Evolutionary conservation across 35 echinoderm and acorn worm genomes (phyloP), one percentile per base, ranked within the genome.

Genomic region (Patiria miniata): DNA sequence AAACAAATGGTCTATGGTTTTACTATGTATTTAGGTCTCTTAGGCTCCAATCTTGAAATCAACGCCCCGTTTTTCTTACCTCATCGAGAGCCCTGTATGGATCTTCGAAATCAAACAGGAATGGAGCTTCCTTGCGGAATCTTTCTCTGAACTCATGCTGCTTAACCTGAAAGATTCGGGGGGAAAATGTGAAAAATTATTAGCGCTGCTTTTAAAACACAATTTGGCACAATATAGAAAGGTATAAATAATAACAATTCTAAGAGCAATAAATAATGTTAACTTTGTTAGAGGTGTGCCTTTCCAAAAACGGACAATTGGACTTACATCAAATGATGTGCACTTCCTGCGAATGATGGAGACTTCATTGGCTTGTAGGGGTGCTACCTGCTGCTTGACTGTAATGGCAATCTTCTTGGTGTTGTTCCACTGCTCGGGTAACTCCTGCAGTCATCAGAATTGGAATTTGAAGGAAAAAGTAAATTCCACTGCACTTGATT

Each of bases 381-480:
- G 96, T 21, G 96, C 96, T 8, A 99, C 96, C 52, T 99, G 96
- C 39, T 99, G 96, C 55, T 99, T 99, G 83, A 99, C 93, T 0
- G 92, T 94, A 23, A 99, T 92, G 44, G 96, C 81, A 81, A 92
- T 94, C 69, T 99, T 99, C 90, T 99, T 99, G 69, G 79, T 95
- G 89, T 99, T 99, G 76, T 99, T 99, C 96, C 96, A 99, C 51
- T 99, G 96, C 54, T 99, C 96, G 55, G 96, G 96, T 36, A 99
- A 39, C 78, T 99, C 96, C 93, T 99, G 61, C 52, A 83, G 44
- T 51, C 50, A 8, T 12, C 47, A 84, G 29, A 82, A 57, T 82
- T 19, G 16, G 33, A 26, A 17, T 34, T 21, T 52, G 28, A 26
- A 18, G 33, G 51, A 54, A 56, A 50, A 80, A 10, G 30, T 55